Evolutionary conservation across 2,113 vertebrate species (phyloP).

Genomic region (Misgurnus anguillicaudatus): DNA sequence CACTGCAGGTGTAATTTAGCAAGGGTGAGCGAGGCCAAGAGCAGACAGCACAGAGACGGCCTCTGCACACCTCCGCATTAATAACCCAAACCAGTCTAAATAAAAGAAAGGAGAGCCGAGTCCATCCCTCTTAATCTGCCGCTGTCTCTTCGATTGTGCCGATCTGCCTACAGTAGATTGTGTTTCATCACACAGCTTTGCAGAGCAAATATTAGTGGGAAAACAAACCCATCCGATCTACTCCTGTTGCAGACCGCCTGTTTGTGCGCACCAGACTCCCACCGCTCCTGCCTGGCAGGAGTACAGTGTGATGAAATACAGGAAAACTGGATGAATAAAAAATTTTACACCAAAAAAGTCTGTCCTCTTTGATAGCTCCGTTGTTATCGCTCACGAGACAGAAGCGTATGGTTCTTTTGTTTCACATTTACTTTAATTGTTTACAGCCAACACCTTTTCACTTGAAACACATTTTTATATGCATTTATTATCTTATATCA

Average conservation of each 20-base stretch:
- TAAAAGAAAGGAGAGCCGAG: slow-evolving; percentile 18
- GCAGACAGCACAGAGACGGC: slow-evolving; percentile 27
- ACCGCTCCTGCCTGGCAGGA: slow-evolving; percentile 28
- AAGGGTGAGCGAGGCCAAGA: slow-evolving; percentile 33
- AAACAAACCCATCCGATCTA: slow-evolving; percentile 48
- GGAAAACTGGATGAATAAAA: slow-evolving; percentile 2
- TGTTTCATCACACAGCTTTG: slow-evolving; percentile 44
- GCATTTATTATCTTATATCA: slow-evolving; percentile 24
- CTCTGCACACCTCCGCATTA: slow-evolving; percentile 20
- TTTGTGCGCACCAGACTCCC: slow-evolving; percentile 43
- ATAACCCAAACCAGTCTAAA: slow-evolving; percentile 50
- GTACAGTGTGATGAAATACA: slow-evolving; percentile 24
- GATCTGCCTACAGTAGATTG: slow-evolving; percentile 33
- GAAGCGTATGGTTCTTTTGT: slow-evolving; percentile 11
- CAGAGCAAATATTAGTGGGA: slow-evolving; percentile 49
- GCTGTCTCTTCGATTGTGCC: slow-evolving; percentile 25
- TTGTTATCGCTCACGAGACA: slow-evolving; percentile 24
- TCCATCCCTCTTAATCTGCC: slow-evolving; percentile 34
- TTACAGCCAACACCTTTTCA: slow-evolving; percentile 25
- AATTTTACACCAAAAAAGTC: slow-evolving; percentile 20
- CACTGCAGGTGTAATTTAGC: slow-evolving; percentile 45
- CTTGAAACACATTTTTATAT: slow-evolving; percentile 14
- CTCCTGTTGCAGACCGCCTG: slow-evolving; percentile 33
- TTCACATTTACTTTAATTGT: slow-evolving; percentile 27
- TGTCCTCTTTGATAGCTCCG: slow-evolving; percentile 27